phyloP scores from a whole-genome alignment of 2,888 invertebrate species.

The Pseudolycoriella hygida region DNA sequence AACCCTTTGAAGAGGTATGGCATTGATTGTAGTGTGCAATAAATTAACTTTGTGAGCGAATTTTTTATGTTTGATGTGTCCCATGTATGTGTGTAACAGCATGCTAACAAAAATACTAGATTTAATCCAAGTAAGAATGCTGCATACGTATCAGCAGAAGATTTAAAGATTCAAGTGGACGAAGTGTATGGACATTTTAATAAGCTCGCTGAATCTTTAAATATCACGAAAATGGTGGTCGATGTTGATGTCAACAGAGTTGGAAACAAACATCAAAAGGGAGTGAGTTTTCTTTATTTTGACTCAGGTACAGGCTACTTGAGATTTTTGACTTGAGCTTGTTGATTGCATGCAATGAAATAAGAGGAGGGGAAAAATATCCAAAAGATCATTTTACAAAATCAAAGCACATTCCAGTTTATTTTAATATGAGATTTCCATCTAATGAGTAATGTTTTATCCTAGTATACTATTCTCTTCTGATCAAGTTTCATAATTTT shows the following conservation, averaged over 20 bases:
- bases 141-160: neutral
- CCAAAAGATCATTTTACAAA: too few relatives aligned
- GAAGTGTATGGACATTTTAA: constrained; percentile 9
- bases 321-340: too few relatives aligned
- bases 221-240: neutral
- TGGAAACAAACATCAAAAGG: too few relatives aligned
- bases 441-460: too few relatives aligned
- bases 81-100: neutral
- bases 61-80: constrained; percentile 4
- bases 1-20: constrained; percentile 33
- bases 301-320: too few relatives aligned
- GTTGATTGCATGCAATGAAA: too few relatives aligned
- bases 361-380: too few relatives aligned
- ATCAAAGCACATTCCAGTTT: too few relatives aligned
- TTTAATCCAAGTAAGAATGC: neutral
- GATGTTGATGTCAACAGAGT: neutral
- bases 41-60: constrained; percentile 5
- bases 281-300: too few relatives aligned
- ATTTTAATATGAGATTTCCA: too few relatives aligned
- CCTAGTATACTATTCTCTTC: too few relatives aligned
- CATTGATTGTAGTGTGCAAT: constrained; percentile 9
- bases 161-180: constrained; percentile 8
- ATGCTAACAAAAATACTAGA: neutral
- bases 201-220: constrained; percentile 8
- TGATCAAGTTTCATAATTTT: too few relatives aligned